Percentiles rank a stretch among this genome's conserved stretches.
Evolutionary conservation across 2,888 invertebrate genomes (phyloP).

Genomic region (Drosophila emarginata): DNA sequence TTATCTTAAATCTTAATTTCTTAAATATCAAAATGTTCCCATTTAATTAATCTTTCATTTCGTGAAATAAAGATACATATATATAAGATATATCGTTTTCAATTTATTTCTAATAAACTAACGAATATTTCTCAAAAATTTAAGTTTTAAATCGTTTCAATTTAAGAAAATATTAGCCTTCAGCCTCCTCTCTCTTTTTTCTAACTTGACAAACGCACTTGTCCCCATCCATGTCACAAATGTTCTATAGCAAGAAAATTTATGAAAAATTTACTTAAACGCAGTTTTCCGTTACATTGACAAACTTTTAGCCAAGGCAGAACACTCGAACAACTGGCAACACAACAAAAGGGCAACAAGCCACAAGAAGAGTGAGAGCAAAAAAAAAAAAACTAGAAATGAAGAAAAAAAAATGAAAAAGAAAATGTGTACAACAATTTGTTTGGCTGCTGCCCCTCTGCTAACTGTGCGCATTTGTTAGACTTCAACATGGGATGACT

Average conservation of each 20-base stretch:
- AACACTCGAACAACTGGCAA: conserved; percentile 34
- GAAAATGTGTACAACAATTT: conserved; percentile 58
- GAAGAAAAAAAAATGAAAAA: background rate
- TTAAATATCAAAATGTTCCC: too few species aligned
- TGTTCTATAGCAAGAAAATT: conserved; percentile 32
- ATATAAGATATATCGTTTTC: too few species aligned
- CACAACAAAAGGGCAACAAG: conserved; percentile 50
- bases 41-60: too few species aligned
- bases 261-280: conserved; percentile 75
- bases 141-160: background rate
- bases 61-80: too few species aligned
- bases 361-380: conserved; percentile 34
- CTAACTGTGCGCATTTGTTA: conserved; percentile 73
- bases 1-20: too few species aligned
- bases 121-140: background rate
- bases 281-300: conserved; percentile 77
- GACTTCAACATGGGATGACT: conserved; percentile 58
- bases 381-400: conserved; percentile 21
- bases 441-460: conserved; percentile 51
- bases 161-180: background rate
- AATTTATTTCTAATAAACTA: background rate
- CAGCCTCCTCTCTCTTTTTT: too few species aligned
- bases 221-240: conserved; percentile 6
- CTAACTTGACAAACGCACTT: conserved; percentile 5
- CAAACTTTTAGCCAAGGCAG: conserved; percentile 66